Percentiles rank a stretch among this genome's conserved stretches.
phyloP scores from a whole-genome alignment of 2,888 invertebrate species.

The Ellobium chinense region DNA sequence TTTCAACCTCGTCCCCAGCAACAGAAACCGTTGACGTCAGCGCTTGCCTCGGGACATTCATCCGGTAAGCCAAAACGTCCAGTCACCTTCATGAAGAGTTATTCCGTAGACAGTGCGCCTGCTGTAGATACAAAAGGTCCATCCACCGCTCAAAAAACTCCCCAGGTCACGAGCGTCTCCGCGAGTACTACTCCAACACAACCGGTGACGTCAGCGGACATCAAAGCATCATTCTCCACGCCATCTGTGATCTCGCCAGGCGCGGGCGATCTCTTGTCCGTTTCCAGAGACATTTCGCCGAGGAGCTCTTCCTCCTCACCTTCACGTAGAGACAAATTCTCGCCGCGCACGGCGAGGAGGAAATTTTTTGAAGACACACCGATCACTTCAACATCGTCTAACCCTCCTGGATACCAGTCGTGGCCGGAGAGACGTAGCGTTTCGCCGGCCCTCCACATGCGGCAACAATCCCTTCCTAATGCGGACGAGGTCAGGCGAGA shows the following conservation, averaged over 20 bases:
- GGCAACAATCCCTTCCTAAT: conserved; percentile 49
- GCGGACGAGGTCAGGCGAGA: conserved; percentile 48
- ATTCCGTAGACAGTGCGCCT: conserved; percentile 62
- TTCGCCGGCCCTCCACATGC: conserved; percentile 36
- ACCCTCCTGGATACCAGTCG: conserved; percentile 52
- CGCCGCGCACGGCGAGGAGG: conserved; percentile 64
- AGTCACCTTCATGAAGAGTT: conserved; percentile 56
- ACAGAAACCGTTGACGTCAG: neutral
- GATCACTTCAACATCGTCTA: neutral
- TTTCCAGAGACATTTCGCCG: neutral
- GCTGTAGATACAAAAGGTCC: conserved; percentile 48
- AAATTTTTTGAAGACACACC: conserved; percentile 63
- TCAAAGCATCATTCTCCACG: conserved; percentile 26
- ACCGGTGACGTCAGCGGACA: conserved; percentile 14
- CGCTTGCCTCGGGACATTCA: conserved; percentile 27
- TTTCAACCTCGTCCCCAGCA: conserved; percentile 4
- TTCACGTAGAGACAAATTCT: conserved; percentile 56
- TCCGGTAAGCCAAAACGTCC: conserved; percentile 48
- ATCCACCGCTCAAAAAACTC: conserved; percentile 6
- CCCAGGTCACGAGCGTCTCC: conserved; percentile 11
- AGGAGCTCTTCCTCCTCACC: conserved; percentile 36
- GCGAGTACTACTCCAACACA: conserved; percentile 49
- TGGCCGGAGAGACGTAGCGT: conserved; percentile 59
- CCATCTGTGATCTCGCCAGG: neutral
- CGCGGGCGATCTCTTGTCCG: neutral